Evolutionary conservation across 2,888 invertebrate species (phyloP).

Genomic region (Phalera bucephala): DNA sequence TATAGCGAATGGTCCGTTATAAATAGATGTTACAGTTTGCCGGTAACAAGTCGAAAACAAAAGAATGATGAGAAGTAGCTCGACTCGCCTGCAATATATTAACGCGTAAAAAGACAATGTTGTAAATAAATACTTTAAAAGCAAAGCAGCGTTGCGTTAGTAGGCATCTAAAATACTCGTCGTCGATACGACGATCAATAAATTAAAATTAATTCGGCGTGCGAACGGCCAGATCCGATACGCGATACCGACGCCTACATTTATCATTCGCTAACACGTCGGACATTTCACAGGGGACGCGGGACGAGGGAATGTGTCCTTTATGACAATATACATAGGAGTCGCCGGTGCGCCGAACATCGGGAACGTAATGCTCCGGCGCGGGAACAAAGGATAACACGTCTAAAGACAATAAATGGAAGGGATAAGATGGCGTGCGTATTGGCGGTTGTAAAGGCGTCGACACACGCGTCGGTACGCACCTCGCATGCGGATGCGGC

Average conservation of each 20-base stretch:
- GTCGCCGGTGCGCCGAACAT: slow-evolving; percentile 52
- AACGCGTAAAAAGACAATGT: slow-evolving; percentile 39
- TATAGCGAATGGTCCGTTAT: slow-evolving; percentile 12
- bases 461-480: slow-evolving; percentile 57
- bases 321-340: slow-evolving; percentile 57
- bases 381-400: slow-evolving; percentile 73
- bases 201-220: slow-evolving; percentile 84
- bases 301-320: slow-evolving; percentile 60
- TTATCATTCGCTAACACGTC: slow-evolving; percentile 83
- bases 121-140: slow-evolving; percentile 65
- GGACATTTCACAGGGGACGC: slow-evolving; percentile 74
- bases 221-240: slow-evolving; percentile 82
- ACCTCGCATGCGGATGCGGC: slow-evolving; percentile 64
- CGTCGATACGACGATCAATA: slow-evolving; percentile 81
- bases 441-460: slow-evolving; percentile 52
- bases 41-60: slow-evolving; percentile 18
- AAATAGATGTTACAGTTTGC: slow-evolving; percentile 18
- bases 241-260: slow-evolving; percentile 82
- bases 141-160: slow-evolving; percentile 64
- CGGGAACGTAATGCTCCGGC: slow-evolving; percentile 66
- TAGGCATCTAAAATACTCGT: slow-evolving; percentile 78
- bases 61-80: slow-evolving; percentile 27
- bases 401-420: slow-evolving; percentile 71
- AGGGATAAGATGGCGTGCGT: slow-evolving; percentile 69
- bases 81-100: slow-evolving; percentile 35